Evolutionary conservation across 2,888 invertebrate genomes (phyloP), one percentile per base, ranked within the genome.

Genomic region (Caenorhabditis plicata): DNA sequence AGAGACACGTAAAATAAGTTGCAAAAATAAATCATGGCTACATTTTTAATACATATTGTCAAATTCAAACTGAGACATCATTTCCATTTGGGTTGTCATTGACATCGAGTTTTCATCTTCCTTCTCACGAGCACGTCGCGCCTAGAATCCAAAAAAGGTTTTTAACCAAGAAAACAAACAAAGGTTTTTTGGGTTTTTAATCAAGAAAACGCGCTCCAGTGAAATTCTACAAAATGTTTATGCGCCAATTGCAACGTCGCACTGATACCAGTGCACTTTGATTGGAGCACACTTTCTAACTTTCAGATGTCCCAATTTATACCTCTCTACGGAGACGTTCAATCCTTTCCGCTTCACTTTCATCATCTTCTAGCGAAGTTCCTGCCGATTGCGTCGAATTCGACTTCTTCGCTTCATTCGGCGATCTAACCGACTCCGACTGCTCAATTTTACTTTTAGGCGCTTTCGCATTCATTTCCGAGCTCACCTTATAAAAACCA

Each of bases 41-140:
- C n/a, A n/a, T n/a, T n/a, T 23, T 54, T 47, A 60, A 47, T 53
- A 53, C 8, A 49, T 38, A 45, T 54, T 54, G 36, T 61, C 50
- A 20, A 17, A 55, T 42, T 61, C 61, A 38, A 61, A 61, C 17
- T 40, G 39, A 4, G 54, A 15, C 61, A 61, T 61, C 44, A 61
- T 49, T 35, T 61, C 61, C 61, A 61, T 61, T 27, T 61, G 61
- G 7, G 29, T 55, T 23, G 54, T 22, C 47, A 60, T 41, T 27
- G 46, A 33, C 2, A 47, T 35, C 25, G 40, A 42, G 38, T 49
- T 49, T 15, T 55, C 61, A 22, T 60, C 60, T 19, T 60, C 60
- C 1, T 35, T 26, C 31, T 48, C 48, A 17, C 58, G 43, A 3
- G 48, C 48, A n/a, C 48, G 53, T 27, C 48, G 47, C 0, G 60